Evolutionary conservation across 2,113 vertebrate species (phyloP).

Genomic region (Phrynocephalus versicolor): DNA sequence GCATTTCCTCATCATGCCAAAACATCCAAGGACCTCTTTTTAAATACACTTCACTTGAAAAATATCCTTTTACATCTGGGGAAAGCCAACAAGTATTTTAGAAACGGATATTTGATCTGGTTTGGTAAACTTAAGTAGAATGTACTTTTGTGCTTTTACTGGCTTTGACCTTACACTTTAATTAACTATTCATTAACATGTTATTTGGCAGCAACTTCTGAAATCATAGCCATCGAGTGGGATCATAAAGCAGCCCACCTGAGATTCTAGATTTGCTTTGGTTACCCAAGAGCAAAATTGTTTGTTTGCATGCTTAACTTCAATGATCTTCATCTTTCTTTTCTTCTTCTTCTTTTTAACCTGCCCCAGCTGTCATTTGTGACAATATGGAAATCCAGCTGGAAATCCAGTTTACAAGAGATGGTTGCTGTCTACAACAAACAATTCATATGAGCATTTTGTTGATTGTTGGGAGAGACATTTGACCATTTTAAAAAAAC

Average conservation of each 20-base stretch:
- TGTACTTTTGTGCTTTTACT: conserved; percentile 20
- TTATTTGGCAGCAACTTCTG: conserved; percentile 31
- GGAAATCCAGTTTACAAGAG: conserved; percentile 9
- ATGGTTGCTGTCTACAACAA: conserved; percentile 23
- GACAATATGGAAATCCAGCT: neutral
- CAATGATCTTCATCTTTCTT: conserved; percentile 1
- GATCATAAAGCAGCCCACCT: conserved; percentile 9
- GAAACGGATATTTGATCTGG: conserved; percentile 49
- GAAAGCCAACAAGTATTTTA: conserved; percentile 24
- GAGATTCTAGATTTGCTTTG: neutral
- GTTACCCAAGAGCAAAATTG: conserved; percentile 7
- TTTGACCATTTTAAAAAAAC: neutral
- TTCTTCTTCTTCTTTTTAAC: conserved; percentile 25
- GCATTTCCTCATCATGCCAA: neutral
- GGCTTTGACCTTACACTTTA: conserved; percentile 22
- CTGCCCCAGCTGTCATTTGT: neutral
- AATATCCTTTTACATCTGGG: conserved; percentile 39
- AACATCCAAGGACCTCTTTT: neutral
- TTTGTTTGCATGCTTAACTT: neutral
- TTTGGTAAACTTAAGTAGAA: conserved; percentile 49
- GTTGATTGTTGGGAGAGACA: neutral
- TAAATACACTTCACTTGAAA: neutral
- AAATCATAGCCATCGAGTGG: conserved; percentile 23
- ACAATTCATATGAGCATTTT: conserved; percentile 1
- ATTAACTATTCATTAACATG: conserved; percentile 41